Conservation (phyloP, 2,888 invertebrate species). For the Leptodirus hochenwartii region DNA sequence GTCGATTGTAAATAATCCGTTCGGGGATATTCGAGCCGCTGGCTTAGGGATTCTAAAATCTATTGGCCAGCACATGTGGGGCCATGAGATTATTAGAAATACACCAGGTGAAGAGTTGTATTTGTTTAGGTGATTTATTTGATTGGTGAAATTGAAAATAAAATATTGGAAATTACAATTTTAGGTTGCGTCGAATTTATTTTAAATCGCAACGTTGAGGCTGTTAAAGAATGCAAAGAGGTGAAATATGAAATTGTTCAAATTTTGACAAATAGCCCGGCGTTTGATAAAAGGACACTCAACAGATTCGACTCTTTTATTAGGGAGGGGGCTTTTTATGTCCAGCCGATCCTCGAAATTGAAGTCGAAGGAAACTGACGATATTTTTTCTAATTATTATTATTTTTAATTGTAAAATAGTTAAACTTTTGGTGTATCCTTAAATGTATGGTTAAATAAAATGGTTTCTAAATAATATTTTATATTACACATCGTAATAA, state of each 20-base stretch:
- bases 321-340: conserved; percentile 60
- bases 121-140: neutral
- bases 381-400: neutral
- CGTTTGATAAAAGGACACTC: conserved; percentile 34
- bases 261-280: conserved; percentile 33
- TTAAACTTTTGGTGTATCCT: too few species aligned
- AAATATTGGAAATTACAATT: conserved; percentile 6
- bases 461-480: too few species aligned
- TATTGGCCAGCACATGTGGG: conserved; percentile 59
- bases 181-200: conserved; percentile 59
- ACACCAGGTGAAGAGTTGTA: conserved; percentile 36
- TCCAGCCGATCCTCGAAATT: conserved; percentile 51
- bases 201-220: conserved; percentile 51
- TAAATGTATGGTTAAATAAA: too few species aligned
- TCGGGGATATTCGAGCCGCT: conserved; percentile 55
- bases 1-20: conserved; percentile 47
- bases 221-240: conserved; percentile 52
- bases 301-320: conserved; percentile 48
- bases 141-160: neutral
- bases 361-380: conserved; percentile 45
- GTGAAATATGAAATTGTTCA: conserved; percentile 56
- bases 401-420: neutral
- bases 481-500: too few species aligned
- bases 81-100: conserved; percentile 49
- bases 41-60: conserved; percentile 46